Evolutionary conservation across 2,113 vertebrate species (phyloP).

Genomic region (Montifringilla adamsi): DNA sequence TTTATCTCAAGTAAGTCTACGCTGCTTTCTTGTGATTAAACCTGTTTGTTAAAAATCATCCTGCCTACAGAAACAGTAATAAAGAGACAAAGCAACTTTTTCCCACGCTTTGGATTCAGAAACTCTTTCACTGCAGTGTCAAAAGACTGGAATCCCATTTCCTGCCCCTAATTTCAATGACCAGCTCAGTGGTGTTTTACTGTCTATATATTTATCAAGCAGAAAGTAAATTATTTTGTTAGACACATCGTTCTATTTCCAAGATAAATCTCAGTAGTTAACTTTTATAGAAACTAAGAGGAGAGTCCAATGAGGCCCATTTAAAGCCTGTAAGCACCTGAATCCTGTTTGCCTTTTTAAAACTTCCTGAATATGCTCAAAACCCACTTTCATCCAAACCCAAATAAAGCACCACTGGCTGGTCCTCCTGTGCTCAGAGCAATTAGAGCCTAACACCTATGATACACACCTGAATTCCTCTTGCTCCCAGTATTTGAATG

Average conservation of each 20-base stretch:
- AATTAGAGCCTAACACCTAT: slow-evolving; percentile 59
- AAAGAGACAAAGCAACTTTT: slow-evolving; percentile 55
- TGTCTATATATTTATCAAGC: slow-evolving; percentile 73
- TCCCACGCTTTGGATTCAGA: slow-evolving; percentile 59
- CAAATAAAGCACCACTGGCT: slow-evolving; percentile 49
- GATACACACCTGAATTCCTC: slow-evolving; percentile 23
- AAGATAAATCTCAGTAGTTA: slow-evolving; percentile 68
- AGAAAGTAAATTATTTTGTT: slow-evolving; percentile 68
- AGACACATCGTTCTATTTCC: slow-evolving; percentile 60
- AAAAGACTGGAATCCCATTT: slow-evolving; percentile 70
- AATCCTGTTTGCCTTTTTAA: slow-evolving; percentile 61
- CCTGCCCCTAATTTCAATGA: slow-evolving; percentile 72
- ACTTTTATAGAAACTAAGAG: slow-evolving; percentile 69
- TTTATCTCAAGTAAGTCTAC: not conserved
- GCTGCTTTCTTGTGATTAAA: not conserved
- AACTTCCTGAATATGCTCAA: slow-evolving; percentile 63
- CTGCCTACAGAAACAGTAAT: not conserved
- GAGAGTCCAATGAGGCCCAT: slow-evolving; percentile 48
- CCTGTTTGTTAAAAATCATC: not conserved
- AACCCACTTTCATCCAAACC: slow-evolving; percentile 58
- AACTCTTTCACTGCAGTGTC: slow-evolving; percentile 66
- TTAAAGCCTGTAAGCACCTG: slow-evolving; percentile 54
- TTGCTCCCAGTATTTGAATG: slow-evolving; percentile 5
- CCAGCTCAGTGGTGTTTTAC: slow-evolving; percentile 69
- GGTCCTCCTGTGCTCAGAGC: slow-evolving; percentile 37